Evolutionary conservation across 2,797 vertebrate genomes (phyloP).

Genomic region (Cuniculus paca): DNA sequence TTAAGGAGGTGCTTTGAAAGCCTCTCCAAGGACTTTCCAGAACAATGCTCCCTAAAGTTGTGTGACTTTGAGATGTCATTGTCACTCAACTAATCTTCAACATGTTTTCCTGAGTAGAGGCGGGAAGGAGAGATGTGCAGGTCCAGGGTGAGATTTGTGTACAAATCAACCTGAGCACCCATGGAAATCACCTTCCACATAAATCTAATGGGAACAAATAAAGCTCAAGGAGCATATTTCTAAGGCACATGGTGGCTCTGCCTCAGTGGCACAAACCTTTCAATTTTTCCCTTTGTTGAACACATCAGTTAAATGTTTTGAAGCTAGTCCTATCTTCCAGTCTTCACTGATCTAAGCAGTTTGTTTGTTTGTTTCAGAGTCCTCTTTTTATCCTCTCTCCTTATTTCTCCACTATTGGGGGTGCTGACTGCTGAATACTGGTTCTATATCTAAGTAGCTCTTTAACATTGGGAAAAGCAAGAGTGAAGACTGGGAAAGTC

Average conservation of each 20-base stretch:
- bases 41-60: background rate
- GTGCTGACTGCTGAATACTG: background rate
- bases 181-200: background rate
- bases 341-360: background rate
- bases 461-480: background rate
- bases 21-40: background rate
- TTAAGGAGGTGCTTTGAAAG: background rate
- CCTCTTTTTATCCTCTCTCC: background rate
- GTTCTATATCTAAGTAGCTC: background rate
- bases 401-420: too few relatives aligned
- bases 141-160: background rate
- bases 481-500: background rate
- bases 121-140: background rate
- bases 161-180: background rate
- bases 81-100: background rate
- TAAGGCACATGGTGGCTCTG: background rate
- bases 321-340: background rate
- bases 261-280: background rate
- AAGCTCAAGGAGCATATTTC: background rate
- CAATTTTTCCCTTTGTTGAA: background rate
- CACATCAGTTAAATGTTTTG: background rate
- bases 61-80: background rate
- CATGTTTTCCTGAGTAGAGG: background rate
- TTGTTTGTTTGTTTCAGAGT: background rate
- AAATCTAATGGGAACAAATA: background rate